Evolutionary conservation across 2,113 vertebrate species (phyloP).

Genomic region (Girardinichthys multiradiatus): DNA sequence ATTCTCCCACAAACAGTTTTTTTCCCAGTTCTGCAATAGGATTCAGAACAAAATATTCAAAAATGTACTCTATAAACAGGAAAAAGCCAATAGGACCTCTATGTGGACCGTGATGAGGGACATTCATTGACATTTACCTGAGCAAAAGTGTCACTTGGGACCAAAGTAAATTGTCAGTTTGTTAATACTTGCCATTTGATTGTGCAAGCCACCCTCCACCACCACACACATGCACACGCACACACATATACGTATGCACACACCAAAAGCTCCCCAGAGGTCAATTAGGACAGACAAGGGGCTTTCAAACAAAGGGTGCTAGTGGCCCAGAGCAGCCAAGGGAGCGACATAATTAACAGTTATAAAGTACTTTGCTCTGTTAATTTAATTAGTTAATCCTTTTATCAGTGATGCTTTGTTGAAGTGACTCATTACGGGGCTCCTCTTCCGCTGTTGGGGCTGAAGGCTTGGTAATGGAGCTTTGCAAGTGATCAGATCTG

Average conservation of each 20-base stretch:
- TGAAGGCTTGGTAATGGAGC: constrained; percentile 65
- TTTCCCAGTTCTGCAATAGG: background rate
- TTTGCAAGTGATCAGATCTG: constrained; percentile 58
- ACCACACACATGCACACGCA: constrained; percentile 43
- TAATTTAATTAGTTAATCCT: constrained; percentile 86
- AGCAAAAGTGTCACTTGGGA: constrained; percentile 81
- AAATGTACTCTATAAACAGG: background rate
- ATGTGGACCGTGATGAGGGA: constrained; percentile 12
- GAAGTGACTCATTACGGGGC: constrained; percentile 70
- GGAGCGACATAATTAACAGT: constrained; percentile 84
- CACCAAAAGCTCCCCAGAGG: constrained; percentile 83
- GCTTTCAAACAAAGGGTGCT: constrained; percentile 80
- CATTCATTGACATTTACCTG: constrained; percentile 81
- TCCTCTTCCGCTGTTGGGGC: constrained; percentile 57
- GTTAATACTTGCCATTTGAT: constrained; percentile 85
- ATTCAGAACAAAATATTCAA: background rate
- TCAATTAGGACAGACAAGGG: constrained; percentile 86
- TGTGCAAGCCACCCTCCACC: constrained; percentile 75
- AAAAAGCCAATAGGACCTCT: constrained; percentile 23
- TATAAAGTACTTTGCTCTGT: constrained; percentile 84
- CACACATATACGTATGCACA: constrained; percentile 52
- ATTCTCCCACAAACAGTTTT: constrained; percentile 13
- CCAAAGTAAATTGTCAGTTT: constrained; percentile 85
- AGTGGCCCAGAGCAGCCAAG: constrained; percentile 77
- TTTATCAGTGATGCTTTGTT: constrained; percentile 81